These are phyloP conservation scores for Orientallactaga sibirica DNA, from an alignment of 2,797 vertebrate species.

Conservation along the genomic window DNA sequence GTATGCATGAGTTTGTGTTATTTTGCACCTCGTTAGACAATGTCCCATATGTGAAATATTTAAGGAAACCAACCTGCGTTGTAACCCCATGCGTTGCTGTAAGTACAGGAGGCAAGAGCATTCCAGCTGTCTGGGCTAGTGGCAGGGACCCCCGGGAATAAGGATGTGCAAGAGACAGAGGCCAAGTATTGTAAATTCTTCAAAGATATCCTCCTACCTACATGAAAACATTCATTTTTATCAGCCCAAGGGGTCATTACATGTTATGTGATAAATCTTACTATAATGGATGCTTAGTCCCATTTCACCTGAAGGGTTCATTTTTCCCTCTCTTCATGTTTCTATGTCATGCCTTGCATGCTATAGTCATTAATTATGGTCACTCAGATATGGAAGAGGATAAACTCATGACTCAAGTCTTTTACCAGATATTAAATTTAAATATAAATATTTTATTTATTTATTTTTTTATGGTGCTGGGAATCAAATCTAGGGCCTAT, in stretches of 20 bases:
- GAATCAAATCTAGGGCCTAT: too few relatives aligned
- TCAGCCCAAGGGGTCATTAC: background rate
- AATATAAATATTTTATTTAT: too few relatives aligned
- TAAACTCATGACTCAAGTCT: conserved; percentile 21
- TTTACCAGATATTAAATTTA: conserved; percentile 12
- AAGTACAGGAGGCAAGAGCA: background rate
- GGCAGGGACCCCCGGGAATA: background rate
- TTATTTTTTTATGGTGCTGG: too few relatives aligned
- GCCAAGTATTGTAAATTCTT: background rate
- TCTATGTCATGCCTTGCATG: background rate
- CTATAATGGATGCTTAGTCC: background rate
- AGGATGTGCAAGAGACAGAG: background rate
- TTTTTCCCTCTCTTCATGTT: background rate
- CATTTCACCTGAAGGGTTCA: background rate
- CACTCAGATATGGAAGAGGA: background rate
- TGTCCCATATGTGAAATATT: background rate
- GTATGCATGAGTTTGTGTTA: background rate
- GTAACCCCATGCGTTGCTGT: conserved; percentile 3
- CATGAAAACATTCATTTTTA: conserved; percentile 19
- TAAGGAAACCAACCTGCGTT: background rate
- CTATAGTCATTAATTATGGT: background rate
- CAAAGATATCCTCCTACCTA: background rate
- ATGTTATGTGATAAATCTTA: conserved; percentile 11
- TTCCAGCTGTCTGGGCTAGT: background rate
- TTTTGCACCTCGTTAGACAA: background rate